Base-by-base conservation (phyloP, 1,140 invertebrate species). In the Sarcophaga peregrina region DNA sequence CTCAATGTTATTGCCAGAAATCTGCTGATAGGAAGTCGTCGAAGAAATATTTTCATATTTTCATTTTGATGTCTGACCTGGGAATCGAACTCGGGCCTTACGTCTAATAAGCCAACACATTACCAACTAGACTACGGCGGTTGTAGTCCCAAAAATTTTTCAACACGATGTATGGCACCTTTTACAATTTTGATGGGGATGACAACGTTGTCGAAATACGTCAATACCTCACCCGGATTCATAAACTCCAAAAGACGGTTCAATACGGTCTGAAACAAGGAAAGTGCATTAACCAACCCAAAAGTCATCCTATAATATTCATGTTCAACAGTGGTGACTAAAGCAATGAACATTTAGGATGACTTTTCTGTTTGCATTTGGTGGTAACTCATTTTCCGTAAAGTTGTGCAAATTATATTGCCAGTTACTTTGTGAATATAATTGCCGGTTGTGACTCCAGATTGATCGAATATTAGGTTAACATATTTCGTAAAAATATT, bases 381-480 rank as follows among this genome's bases (percentile, higher is more conserved):
- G 86, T 90, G 91, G 85, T 91, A 93, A 5, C 92, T 92, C 58
- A 85, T 87, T 0, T 82, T 82, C n/a, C n/a, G n/a, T n/a, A n/a
- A n/a, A n/a, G n/a, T n/a, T n/a, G n/a, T n/a, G n/a, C n/a, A n/a
- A n/a, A n/a, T n/a, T n/a, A n/a, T n/a, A n/a, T n/a, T n/a, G n/a
- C n/a, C n/a, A n/a, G n/a, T n/a, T n/a, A n/a, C n/a, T n/a, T n/a
- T n/a, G n/a, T 37, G 25, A 37, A 37, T 37, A 37, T 37, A 37
- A 37, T 37, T 37, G 25, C 25, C 4, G 25, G 25, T 37, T 37
- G 25, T 37, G 1, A 4, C 4, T 37, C 25, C 25, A 37, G 4
- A n/a, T n/a, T n/a, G n/a, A n/a, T n/a, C n/a, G n/a, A n/a, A n/a
- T n/a, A n/a, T n/a, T n/a, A n/a, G n/a, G n/a, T n/a, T n/a, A n/a